phyloP scores from a whole-genome alignment of 2,113 vertebrate genomes.

The Steatornis caripensis region DNA sequence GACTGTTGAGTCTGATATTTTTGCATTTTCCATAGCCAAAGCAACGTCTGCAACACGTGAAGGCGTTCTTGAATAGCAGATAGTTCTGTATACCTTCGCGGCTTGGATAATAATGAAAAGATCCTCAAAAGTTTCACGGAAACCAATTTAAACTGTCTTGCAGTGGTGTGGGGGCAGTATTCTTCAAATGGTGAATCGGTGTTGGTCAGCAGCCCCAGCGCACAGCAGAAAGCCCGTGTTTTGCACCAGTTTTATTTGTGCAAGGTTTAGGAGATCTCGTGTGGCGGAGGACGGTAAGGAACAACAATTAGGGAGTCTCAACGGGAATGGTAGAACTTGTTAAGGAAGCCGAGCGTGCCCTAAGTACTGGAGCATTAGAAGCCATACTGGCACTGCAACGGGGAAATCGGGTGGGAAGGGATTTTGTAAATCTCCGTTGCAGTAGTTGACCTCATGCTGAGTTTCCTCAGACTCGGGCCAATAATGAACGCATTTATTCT shows the following conservation, averaged over 20 bases:
- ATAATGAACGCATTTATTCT: conserved; percentile 9
- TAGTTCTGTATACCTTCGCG: background rate
- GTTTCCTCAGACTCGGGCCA: background rate
- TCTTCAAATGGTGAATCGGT: accelerated
- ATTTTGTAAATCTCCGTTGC: background rate
- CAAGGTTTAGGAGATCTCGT: background rate
- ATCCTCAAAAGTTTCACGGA: accelerated
- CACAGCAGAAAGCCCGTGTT: background rate
- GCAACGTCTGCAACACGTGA: background rate
- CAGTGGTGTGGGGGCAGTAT: accelerated
- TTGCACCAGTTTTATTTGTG: background rate
- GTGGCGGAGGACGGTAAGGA: background rate
- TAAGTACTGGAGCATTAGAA: background rate
- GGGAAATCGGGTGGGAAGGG: background rate
- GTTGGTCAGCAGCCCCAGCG: too few species aligned
- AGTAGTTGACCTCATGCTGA: background rate
- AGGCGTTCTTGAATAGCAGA: background rate
- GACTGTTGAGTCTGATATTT: background rate
- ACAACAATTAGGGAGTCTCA: accelerated
- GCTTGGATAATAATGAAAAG: accelerated
- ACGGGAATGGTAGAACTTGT: background rate
- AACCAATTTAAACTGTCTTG: background rate
- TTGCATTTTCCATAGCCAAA: background rate
- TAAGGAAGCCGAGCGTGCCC: accelerated
- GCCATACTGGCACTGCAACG: accelerated